Evolutionary conservation across 2,113 vertebrate species (phyloP), one percentile per base, ranked within the genome.

Genomic region (Dunckerocampus dactyliophorus): DNA sequence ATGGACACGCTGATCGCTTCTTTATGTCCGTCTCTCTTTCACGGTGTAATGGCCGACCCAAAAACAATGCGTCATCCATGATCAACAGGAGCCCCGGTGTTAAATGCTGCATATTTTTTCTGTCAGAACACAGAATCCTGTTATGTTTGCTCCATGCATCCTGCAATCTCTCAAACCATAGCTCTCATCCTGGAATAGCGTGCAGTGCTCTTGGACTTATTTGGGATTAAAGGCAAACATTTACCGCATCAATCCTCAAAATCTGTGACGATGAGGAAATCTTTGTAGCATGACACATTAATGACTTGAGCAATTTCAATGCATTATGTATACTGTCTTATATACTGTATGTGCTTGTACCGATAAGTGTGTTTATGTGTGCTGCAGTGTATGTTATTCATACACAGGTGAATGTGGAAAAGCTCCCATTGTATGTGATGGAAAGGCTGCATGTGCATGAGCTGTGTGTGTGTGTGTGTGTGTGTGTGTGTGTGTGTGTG

Each of bases 401-500:
- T 1, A 34, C 51, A 54, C 3, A 11, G 28, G 28, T n/a, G 28
- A 54, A 17, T 34, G 51, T 28, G 28, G 17, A 37, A 34, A 54
- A n/a, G 6, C 17, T 1, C 16, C 17, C 17, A n/a, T 43, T 59
- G 39, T 28, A 19, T 46, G 12, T 56, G 21, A 43, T 4, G 9
- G 52, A 21, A 20, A 51, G 14, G 17, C 46, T 42, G 17, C 15
- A 2, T 22, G 19, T 19, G 43, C 14, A 3, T 57, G 59, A 28
- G 5, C 49, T 34, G 28, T 50, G 37, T 47, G 50, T 63, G 52
- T 8, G 20, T 69, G 47, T 48, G 50, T 65, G 28, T 49, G 45
- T 50, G 45, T 42, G 28, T 42, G 45, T 42, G 63, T 56, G 39
- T 24, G 28, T 67, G 37, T 39, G 37, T 39, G 37, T 52, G 50